Conservation (phyloP, 37 sponge, comb jelly and placozoan genomes). For the Oopsacas minuta region DNA sequence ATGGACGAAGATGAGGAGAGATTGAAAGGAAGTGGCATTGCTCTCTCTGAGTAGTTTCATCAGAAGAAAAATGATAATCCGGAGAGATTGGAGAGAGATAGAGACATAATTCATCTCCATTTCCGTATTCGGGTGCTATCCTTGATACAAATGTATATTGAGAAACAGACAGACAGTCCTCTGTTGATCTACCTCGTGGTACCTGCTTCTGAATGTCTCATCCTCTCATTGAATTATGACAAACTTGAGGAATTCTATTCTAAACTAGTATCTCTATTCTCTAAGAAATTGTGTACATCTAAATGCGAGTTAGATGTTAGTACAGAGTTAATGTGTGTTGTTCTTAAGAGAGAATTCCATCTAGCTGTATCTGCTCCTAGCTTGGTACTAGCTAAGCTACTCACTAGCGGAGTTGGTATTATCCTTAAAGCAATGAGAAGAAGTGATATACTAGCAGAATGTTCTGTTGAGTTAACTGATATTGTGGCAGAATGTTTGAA, state of each 20-base stretch:
- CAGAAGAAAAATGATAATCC: not conserved
- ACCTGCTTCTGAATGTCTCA: not conserved
- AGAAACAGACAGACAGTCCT: not conserved
- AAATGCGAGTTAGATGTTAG: not conserved
- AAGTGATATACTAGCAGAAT: not conserved
- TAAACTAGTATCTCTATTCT: not conserved
- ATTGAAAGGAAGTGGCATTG: not conserved
- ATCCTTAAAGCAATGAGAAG: not conserved
- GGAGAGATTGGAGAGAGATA: not conserved
- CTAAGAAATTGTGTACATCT: not conserved
- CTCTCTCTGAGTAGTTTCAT: not conserved
- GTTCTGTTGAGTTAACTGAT: not conserved
- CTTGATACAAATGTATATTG: not conserved
- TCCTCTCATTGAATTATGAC: not conserved
- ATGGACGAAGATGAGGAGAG: slow-evolving; percentile 10
- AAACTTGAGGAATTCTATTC: not conserved
- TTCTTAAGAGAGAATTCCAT: slow-evolving; percentile 2
- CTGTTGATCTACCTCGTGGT: not conserved
- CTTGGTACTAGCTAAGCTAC: not conserved
- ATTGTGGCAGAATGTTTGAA: not conserved
- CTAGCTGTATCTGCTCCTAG: not conserved
- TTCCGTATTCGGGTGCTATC: not conserved
- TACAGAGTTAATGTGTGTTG: not conserved
- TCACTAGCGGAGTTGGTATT: not conserved
- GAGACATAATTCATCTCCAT: not conserved